Evolutionary conservation across 2,113 vertebrate species (phyloP).

Genomic region (Oryzias melastigma): DNA sequence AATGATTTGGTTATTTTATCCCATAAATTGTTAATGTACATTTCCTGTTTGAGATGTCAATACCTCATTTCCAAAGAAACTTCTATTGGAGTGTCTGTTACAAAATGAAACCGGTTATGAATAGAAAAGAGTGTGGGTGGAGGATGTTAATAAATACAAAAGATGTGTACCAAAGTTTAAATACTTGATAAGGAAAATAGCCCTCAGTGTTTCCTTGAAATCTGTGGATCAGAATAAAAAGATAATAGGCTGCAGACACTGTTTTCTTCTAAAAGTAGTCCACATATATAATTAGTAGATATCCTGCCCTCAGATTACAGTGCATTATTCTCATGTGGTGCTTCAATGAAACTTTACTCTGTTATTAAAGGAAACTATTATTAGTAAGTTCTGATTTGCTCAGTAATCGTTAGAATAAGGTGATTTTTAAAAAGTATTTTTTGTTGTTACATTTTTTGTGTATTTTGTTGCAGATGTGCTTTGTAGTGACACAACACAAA

Average conservation of each 20-base stretch:
- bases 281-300: constrained; percentile 2
- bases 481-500: not conserved
- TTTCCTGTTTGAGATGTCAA: no score
- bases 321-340: constrained; percentile 18
- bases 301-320: not conserved
- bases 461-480: not conserved
- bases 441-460: not conserved
- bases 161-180: not conserved
- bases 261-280: not conserved
- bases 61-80: not conserved
- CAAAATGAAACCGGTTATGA: not conserved
- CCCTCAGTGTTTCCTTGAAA: not conserved
- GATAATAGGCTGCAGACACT: no score
- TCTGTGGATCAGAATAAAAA: no score
- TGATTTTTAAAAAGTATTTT: not conserved
- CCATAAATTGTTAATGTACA: no score
- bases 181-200: not conserved
- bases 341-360: constrained; percentile 27
- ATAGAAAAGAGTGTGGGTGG: not conserved
- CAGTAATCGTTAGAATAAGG: constrained; percentile 3
- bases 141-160: not conserved
- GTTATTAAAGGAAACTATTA: constrained; percentile 44
- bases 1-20: no score
- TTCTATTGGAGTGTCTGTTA: constrained; percentile 1
- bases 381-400: constrained; percentile 16